Conservation (phyloP, 2,888 invertebrate species). For the Esperia sulphurella region DNA sequence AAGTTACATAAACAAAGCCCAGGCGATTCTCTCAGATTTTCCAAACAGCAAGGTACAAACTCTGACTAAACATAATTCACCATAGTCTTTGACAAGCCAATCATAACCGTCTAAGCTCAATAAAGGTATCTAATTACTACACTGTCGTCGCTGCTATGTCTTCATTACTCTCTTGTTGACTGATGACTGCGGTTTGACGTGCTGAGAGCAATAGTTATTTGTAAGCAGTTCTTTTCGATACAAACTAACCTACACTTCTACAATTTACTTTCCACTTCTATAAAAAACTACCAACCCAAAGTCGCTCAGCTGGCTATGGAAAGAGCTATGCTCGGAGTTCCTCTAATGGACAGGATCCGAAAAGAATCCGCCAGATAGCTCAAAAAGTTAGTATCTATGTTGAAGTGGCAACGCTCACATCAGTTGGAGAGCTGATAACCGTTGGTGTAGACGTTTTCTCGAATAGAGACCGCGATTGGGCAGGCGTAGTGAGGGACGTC, state of each 20-base stretch:
- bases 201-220: slow-evolving; percentile 5
- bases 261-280: too few relatives aligned
- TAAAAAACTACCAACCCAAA: too few relatives aligned
- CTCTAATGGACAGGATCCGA: too few relatives aligned
- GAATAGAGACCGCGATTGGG: too few relatives aligned
- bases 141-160: slow-evolving; percentile 49
- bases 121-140: slow-evolving; percentile 55
- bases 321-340: too few relatives aligned
- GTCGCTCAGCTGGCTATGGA: too few relatives aligned
- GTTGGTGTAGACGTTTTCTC: background rate
- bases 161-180: slow-evolving; percentile 48
- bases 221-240: background rate
- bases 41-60: background rate
- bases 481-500: too few relatives aligned
- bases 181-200: slow-evolving; percentile 43
- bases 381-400: too few relatives aligned
- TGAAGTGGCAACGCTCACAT: too few relatives aligned
- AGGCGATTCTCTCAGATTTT: background rate
- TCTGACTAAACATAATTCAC: background rate
- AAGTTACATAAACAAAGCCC: too few relatives aligned
- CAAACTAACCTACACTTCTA: too few relatives aligned
- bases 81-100: slow-evolving; percentile 35
- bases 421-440: background rate
- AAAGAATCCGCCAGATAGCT: too few relatives aligned
- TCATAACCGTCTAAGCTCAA: slow-evolving; percentile 39